Base-by-base conservation (phyloP, 2,113 vertebrate species). In the Gadus chalcogrammus region DNA sequence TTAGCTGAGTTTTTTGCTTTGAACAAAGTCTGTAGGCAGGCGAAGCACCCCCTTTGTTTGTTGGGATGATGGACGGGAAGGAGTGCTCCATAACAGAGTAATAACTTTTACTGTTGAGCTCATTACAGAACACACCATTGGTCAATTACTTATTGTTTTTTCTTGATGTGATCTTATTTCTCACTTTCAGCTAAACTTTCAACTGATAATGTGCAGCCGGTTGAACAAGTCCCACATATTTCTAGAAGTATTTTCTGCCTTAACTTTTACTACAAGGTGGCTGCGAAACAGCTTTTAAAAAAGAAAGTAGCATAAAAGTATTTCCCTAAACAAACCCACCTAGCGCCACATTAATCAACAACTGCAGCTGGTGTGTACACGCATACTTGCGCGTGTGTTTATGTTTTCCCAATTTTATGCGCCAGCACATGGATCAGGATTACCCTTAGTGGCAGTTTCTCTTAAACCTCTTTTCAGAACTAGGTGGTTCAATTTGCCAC, bases 401-500 rank as follows among this genome's bases (percentile, higher is more conserved):
- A 15, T 55, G 5, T 60, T 55, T 35, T 27, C 48, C 76, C 73
- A 76, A 48, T 74, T 62, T 58, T 81, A 73, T 75, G 74, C 52
- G 1, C 65, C 68, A 72, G 78, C 73, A 83, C 82, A 83, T 72
- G 82, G 78, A 88, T 87, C 82, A 80, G 66, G 78, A 73, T 87
- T 80, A 89, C 82, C 79, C 82, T 80, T 81, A 84, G 81, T 90
- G 87, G 85, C 88, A 86, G 80, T 76, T 71, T 72, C 83, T 84
- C 86, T 48, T 48, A 48, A 48, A 48, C 9, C 79, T 71, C 83
- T 74, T 78, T 87, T 80, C 11, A 53, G 82, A 83, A 81, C 65
- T 77, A 70, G 68, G 72, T 86, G 81, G 79, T 90, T 88, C 82
- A 91, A 90, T 90, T 90, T 90, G 80, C 75, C 70, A 48, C 53